These are phyloP conservation scores for Parnassius mnemosyne DNA, from an alignment of 2,888 invertebrate genomes.

Conservation along the genomic window DNA sequence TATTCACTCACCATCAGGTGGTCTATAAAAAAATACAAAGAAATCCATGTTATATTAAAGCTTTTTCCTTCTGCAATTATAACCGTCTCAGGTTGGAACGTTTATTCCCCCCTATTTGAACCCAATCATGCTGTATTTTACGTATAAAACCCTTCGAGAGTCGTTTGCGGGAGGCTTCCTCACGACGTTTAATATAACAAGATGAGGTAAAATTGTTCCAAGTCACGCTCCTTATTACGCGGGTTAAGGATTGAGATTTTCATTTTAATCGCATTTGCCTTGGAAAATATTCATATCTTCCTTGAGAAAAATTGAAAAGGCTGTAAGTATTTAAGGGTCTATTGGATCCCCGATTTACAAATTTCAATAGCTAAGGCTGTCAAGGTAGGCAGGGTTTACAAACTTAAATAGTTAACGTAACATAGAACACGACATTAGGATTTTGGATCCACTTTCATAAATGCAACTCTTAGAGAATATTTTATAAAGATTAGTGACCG, in stretches of 20 bases:
- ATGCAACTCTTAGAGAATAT: too few species aligned
- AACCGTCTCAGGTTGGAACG: slow-evolving; percentile 4
- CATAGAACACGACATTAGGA: too few species aligned
- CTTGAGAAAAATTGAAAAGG: slow-evolving; percentile 36
- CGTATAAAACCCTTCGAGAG: slow-evolving; percentile 34
- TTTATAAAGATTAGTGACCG: too few species aligned
- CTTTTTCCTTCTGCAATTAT: neutral
- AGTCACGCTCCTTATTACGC: slow-evolving; percentile 76
- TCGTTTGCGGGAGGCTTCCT: slow-evolving; percentile 47
- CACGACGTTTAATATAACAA: slow-evolving; percentile 61
- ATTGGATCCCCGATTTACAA: slow-evolving; percentile 14
- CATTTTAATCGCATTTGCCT: slow-evolving; percentile 72
- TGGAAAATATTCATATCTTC: slow-evolving; percentile 58
- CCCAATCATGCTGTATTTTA: neutral
- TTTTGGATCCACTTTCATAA: too few species aligned
- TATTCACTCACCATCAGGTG: too few species aligned
- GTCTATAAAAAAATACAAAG: too few species aligned
- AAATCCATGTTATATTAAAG: too few species aligned
- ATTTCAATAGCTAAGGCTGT: slow-evolving; percentile 9
- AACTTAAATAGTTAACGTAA: too few species aligned
- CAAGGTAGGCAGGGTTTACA: neutral
- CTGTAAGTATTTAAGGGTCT: slow-evolving; percentile 22
- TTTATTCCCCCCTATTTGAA: neutral
- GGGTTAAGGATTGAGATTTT: slow-evolving; percentile 61
- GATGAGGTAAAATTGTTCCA: slow-evolving; percentile 64